Percentiles rank a stretch among this genome's conserved stretches.
Conservation (phyloP, 2,888 invertebrate species). For the Notodonta dromedarius region DNA sequence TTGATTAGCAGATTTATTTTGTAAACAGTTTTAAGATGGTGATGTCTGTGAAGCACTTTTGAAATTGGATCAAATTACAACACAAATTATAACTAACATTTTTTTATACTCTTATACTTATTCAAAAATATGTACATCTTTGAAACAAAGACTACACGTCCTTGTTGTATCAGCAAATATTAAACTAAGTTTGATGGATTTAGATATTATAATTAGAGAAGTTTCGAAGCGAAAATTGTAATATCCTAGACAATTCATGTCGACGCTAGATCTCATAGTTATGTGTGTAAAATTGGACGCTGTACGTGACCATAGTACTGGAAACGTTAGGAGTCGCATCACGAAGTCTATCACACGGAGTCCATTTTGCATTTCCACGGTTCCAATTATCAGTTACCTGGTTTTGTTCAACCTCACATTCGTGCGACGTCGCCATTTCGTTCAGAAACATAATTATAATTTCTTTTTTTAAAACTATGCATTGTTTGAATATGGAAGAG, state of each 20-base stretch:
- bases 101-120: no score
- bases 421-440: neutral
- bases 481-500: no score
- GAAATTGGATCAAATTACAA: no score
- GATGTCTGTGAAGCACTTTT: no score
- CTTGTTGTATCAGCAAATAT: no score
- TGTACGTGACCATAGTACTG: conserved; percentile 28
- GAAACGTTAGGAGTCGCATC: conserved; percentile 27
- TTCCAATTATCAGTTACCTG: conserved; percentile 34
- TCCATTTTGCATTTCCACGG: conserved; percentile 37
- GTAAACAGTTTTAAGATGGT: no score
- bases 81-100: no score
- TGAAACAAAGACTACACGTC: no score
- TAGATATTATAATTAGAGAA: no score
- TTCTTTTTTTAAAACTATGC: no score
- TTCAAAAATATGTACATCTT: no score
- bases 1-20: neutral
- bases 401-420: conserved; percentile 19
- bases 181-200: no score
- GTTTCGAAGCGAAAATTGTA: neutral
- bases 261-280: conserved; percentile 25
- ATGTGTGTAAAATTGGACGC: conserved; percentile 33
- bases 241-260: neutral
- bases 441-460: neutral
- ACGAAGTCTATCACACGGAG: conserved; percentile 35